These are phyloP conservation scores for Torymus auratus DNA, from an alignment of 2,888 invertebrate genomes.

Conservation along the genomic window DNA sequence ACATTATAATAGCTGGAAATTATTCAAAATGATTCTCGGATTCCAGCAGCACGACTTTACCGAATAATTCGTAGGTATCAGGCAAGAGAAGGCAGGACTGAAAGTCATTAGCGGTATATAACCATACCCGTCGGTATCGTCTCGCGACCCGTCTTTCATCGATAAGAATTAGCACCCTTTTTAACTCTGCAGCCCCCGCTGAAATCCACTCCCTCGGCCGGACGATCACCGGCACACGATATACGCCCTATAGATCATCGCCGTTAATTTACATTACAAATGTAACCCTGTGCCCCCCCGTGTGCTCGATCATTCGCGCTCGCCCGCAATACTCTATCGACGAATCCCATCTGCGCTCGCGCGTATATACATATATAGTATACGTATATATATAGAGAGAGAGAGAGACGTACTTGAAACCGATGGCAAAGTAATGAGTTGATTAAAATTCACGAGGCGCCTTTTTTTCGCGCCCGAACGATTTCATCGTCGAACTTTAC, in stretches of 20 bases:
- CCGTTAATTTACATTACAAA: slow-evolving; percentile 42
- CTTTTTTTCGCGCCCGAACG: slow-evolving; percentile 53
- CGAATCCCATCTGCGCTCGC: background rate
- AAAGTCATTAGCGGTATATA: slow-evolving; percentile 33
- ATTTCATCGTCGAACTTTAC: slow-evolving; percentile 57
- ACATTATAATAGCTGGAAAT: too few species aligned
- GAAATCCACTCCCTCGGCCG: background rate
- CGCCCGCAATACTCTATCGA: slow-evolving; percentile 25
- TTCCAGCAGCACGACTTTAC: too few species aligned
- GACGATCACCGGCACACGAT: background rate
- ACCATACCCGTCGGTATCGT: background rate
- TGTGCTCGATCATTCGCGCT: background rate
- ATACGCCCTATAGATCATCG: slow-evolving; percentile 19
- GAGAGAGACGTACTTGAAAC: slow-evolving; percentile 37
- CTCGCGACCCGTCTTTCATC: slow-evolving; percentile 1
- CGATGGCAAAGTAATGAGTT: slow-evolving; percentile 52
- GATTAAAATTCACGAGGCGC: slow-evolving; percentile 58
- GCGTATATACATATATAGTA: background rate
- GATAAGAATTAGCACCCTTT: slow-evolving; percentile 35
- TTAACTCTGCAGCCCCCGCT: slow-evolving; percentile 6
- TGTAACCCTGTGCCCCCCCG: background rate
- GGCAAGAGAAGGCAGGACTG: slow-evolving; percentile 9
- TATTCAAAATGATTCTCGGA: too few species aligned
- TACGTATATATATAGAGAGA: background rate
- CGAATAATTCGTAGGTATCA: too few species aligned